These are phyloP conservation scores for Rostratula benghalensis DNA, from an alignment of 2,113 vertebrate genomes.

Conservation along the genomic window DNA sequence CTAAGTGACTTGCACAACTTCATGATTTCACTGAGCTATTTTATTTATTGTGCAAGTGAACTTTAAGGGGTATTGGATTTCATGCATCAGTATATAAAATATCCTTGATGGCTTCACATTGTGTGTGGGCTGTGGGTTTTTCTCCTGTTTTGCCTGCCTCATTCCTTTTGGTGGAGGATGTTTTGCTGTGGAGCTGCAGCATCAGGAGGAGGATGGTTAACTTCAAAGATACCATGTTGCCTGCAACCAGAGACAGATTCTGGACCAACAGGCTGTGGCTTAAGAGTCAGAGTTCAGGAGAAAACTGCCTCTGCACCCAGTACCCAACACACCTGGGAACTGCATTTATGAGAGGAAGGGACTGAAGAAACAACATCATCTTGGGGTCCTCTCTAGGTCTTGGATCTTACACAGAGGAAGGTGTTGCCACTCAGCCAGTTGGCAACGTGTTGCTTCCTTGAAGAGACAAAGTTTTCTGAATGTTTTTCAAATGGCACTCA, in stretches of 20 bases:
- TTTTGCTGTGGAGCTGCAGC: not conserved
- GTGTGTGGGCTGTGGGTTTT: not conserved
- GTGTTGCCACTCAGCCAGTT: not conserved
- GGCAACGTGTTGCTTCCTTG: not conserved
- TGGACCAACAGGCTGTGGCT: not conserved
- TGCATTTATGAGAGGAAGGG: not conserved
- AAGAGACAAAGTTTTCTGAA: not conserved
- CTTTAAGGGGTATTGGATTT: not conserved
- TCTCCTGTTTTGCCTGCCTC: not conserved
- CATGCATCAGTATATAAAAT: not conserved
- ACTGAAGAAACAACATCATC: not conserved
- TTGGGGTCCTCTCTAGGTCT: not conserved
- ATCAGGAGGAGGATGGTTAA: not conserved
- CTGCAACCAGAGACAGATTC: not conserved
- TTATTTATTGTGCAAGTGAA: not conserved
- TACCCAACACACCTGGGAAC: not conserved
- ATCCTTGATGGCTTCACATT: not conserved
- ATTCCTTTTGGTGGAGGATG: not conserved
- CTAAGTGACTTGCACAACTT: conserved; percentile 18
- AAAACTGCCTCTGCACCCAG: not conserved
- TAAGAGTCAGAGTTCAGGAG: not conserved
- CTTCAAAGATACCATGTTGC: not conserved
- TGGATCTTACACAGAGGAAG: not conserved
- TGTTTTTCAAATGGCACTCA: not conserved
- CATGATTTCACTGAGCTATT: not conserved